Evolutionary conservation across 2,113 vertebrate species (phyloP), one percentile per base, ranked within the genome.

Genomic region (Falcunculus frontatus): DNA sequence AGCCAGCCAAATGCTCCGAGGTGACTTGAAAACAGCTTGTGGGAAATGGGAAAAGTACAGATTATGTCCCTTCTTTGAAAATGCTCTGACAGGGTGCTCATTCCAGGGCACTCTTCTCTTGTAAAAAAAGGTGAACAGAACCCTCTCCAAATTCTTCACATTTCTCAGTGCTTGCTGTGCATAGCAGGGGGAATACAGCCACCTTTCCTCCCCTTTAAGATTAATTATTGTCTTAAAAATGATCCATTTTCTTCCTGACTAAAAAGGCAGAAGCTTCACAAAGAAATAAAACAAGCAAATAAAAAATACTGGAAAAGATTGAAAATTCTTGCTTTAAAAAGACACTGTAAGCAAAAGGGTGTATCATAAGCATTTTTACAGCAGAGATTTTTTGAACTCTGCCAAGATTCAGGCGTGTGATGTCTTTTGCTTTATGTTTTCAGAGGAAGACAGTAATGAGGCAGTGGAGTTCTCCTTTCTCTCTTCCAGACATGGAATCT

Each of bases 241-340:
- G 12, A 84, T 60, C 41, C 25, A 17, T 64, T 94, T 87, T 68
- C 52, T 72, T 92, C 76, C 77, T 91, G 77, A 84, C 37, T 84
- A 77, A 90, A 90, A 55, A 90, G 60, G 64, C 47, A 95, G 68
- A 94, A 93, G 25, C 44, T 84, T 52, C 52, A 67, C 49, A 72
- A 86, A 89, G 85, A 96, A 94, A 90, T n/a, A 90, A 89, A 84
- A 49, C 22, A 69, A 77, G 52, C 2, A 80, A 86, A 91, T 27
- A 94, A 91, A 90, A 47, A 27, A 60, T 39, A 46, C n/a, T 49
- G 27, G 39, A 46, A 91, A 94, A 72, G 47, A 64, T 12, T 70
- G 63, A 74, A 88, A 92, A 84, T 11, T 81, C 50, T 72, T 93
- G 46, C 46, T 87, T 91, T 87, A 70, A 78, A 95, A 92, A 89